Base-by-base conservation (phyloP, 2,888 invertebrate species). In the Xestia ashworthii region DNA sequence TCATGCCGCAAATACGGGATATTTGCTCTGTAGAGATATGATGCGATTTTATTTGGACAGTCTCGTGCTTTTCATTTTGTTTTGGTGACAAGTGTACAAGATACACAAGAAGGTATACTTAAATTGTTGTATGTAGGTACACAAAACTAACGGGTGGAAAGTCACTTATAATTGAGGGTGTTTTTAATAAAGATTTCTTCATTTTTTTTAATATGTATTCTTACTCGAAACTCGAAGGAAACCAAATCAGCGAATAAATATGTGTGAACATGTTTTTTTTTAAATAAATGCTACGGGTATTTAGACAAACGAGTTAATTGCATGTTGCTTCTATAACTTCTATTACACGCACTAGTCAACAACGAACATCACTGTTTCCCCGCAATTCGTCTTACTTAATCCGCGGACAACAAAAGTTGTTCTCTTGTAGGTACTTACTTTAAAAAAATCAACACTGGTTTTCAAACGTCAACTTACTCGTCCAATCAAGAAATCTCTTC, bases 1-100 rank as follows among this genome's bases (percentile, higher is more conserved):
- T 87, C 85, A 86, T 78, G 84, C 82, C 65, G 76, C 84, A 86
- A 89, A 89, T 81, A 86, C 79, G 73, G 67, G 46, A 66, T 83
- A 81, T 86, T 86, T 82, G 83, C 75, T 76, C 70, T 81, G 70
- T 32, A 58, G 41, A 78, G 65, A 72, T 16, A 53, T 41, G 48
- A 32, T 46, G 68, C 14, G 72, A 74, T 78, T 83, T 83, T 79
- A 82, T 82, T 83, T 84, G 66, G 62, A 38, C 16, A 74, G 16
- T 55, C 66, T 41, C 44, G 12, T 9, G 38, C 9, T 32, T 66
- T 74, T 38, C 46, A 60, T 66, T 25, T n/a, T 5, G 66, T 68
- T 68, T 55, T 53, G 14, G 19, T 5, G 32, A n/a, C 19, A 64
- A 4, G 53, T 64, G 55, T 25, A 62, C 32, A 46, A 14, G 44